Conservation (phyloP, 2,888 invertebrate species). For the Alentia gelatinosa region DNA sequence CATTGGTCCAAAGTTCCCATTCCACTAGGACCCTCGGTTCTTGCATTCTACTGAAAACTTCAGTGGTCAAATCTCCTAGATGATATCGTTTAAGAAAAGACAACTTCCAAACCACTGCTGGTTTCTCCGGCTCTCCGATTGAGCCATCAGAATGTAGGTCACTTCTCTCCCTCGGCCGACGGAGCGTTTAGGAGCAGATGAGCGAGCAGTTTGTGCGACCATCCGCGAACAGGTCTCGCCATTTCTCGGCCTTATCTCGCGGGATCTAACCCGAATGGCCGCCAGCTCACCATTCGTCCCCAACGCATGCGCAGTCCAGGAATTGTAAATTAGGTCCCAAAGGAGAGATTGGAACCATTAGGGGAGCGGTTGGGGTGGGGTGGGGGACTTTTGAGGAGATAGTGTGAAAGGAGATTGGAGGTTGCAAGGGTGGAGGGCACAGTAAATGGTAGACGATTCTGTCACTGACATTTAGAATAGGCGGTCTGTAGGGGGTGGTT, state of each 20-base stretch:
- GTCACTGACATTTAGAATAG: no score
- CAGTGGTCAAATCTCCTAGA: no score
- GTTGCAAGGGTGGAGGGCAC: no score
- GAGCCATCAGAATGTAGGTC: constrained; percentile 16
- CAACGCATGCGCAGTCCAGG: background rate
- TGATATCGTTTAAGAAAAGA: no score
- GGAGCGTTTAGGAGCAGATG: background rate
- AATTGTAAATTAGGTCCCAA: constrained; percentile 34
- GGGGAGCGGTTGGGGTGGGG: background rate
- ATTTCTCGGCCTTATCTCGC: constrained; percentile 16
- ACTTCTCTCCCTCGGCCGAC: background rate
- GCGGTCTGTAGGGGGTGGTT: no score
- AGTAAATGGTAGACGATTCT: no score
- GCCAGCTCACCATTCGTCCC: background rate
- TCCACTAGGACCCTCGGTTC: no score
- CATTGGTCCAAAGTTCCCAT: no score
- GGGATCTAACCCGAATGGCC: background rate
- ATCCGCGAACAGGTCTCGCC: background rate
- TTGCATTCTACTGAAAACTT: no score
- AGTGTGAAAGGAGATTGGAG: background rate
- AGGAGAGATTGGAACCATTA: constrained; percentile 9
- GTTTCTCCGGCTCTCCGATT: background rate
- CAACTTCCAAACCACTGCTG: background rate
- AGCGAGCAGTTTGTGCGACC: background rate
- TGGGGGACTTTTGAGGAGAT: background rate